These are phyloP conservation scores for Coenonympha glycerion DNA, from an alignment of 2,888 invertebrate species.

Conservation along the genomic window DNA sequence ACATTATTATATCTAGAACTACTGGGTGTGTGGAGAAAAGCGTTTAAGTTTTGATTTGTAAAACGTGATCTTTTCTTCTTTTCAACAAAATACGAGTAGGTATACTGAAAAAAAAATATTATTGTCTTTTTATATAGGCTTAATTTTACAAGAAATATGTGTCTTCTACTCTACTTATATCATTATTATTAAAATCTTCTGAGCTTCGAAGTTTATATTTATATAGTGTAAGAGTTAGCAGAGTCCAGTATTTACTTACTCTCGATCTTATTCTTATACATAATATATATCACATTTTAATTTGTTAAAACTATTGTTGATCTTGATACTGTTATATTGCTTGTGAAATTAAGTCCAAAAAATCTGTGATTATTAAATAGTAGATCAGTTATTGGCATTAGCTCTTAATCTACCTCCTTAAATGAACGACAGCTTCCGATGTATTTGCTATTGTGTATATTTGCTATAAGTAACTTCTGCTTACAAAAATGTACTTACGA, in stretches of 20 bases:
- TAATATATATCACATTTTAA: background rate
- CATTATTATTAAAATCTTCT: background rate
- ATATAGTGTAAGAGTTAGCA: background rate
- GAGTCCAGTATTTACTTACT: background rate
- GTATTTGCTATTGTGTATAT: slow-evolving; percentile 11
- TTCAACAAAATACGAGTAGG: slow-evolving; percentile 59
- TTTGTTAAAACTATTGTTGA: background rate
- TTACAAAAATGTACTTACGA: slow-evolving; percentile 18
- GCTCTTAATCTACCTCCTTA: slow-evolving; percentile 31
- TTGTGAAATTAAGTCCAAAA: slow-evolving; percentile 22
- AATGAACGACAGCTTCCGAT: slow-evolving; percentile 21
- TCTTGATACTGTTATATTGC: background rate
- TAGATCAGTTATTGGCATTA: slow-evolving; percentile 53
- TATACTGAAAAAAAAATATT: slow-evolving; percentile 55
- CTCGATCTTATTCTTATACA: background rate
- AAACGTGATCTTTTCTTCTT: slow-evolving; percentile 67
- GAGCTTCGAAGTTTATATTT: slow-evolving; percentile 7
- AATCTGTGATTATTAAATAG: slow-evolving; percentile 24
- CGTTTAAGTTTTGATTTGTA: slow-evolving; percentile 63
- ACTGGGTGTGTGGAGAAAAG: slow-evolving; percentile 31
- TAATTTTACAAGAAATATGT: slow-evolving; percentile 22
- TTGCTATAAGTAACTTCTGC: slow-evolving; percentile 6
- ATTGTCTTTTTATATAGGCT: slow-evolving; percentile 36
- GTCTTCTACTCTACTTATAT: background rate
- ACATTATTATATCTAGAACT: slow-evolving; percentile 60